These are phyloP conservation scores for Dromococcyx pavoninus DNA, from an alignment of 2,797 vertebrate species.

Conservation along the genomic window DNA sequence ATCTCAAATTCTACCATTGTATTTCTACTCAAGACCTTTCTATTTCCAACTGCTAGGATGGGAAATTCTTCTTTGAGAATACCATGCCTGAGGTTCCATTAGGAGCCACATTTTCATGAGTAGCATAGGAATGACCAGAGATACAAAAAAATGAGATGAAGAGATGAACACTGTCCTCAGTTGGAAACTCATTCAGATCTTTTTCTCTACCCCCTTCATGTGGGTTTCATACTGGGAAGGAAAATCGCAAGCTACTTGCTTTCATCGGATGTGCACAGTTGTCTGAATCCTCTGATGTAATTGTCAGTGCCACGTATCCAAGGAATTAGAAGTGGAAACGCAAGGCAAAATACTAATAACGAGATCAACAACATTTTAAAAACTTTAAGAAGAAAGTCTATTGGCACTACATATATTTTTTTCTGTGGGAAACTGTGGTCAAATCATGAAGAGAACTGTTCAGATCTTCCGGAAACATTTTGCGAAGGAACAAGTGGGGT, in stretches of 20 bases:
- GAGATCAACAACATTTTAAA: neutral
- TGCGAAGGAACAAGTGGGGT: neutral
- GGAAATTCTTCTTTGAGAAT: neutral
- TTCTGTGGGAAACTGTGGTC: neutral
- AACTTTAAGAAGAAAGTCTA: neutral
- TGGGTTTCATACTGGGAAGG: neutral
- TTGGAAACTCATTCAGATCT: neutral
- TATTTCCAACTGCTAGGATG: neutral
- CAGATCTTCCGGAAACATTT: neutral
- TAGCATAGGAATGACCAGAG: neutral
- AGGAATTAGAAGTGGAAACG: neutral
- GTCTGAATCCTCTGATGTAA: neutral
- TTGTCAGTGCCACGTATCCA: neutral
- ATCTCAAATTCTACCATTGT: neutral
- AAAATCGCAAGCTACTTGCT: neutral
- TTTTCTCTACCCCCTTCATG: accelerated
- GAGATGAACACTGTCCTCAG: neutral
- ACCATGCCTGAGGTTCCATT: neutral
- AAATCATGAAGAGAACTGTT: neutral
- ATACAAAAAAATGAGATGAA: accelerated
- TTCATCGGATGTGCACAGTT: neutral
- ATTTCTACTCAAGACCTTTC: neutral
- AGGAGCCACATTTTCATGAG: neutral
- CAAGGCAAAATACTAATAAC: neutral
- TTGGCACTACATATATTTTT: neutral